phyloP scores from a whole-genome alignment of 2,888 invertebrate species.

The Tetranychus piercei region DNA sequence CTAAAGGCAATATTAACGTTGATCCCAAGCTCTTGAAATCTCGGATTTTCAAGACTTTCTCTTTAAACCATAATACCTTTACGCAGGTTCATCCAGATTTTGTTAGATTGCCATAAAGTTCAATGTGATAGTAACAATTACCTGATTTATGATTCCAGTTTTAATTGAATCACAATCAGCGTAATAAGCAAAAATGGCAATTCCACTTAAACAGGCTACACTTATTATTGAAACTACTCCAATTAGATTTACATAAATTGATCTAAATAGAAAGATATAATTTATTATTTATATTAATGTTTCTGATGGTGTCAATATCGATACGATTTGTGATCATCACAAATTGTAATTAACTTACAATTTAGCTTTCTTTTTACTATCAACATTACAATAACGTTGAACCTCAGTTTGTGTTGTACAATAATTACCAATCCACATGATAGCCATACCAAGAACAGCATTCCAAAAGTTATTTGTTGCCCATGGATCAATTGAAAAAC shows the following conservation, averaged over 20 bases:
- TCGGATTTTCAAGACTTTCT: too few relatives aligned
- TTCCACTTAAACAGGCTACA: conserved; percentile 22
- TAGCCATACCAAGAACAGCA: conserved; percentile 36
- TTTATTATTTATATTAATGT: conserved; percentile 16
- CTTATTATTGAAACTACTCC: conserved; percentile 20
- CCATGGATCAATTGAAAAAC: conserved; percentile 20
- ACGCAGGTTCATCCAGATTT: too few relatives aligned
- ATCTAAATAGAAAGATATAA: conserved; percentile 13
- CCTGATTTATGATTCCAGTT: conserved; percentile 20
- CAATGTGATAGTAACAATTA: background rate
- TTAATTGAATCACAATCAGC: conserved; percentile 23
- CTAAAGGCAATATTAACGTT: too few relatives aligned
- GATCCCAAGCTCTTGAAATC: too few relatives aligned
- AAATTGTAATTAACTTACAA: conserved; percentile 18
- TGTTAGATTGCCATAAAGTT: too few relatives aligned
- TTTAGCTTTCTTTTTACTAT: conserved; percentile 46
- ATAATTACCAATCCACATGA: conserved; percentile 70
- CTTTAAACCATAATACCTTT: too few relatives aligned
- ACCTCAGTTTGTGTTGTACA: conserved; percentile 77
- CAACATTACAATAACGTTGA: conserved; percentile 65
- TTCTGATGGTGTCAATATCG: background rate
- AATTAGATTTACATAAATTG: conserved; percentile 22
- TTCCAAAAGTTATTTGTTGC: conserved; percentile 23
- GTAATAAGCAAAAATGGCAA: conserved; percentile 23
- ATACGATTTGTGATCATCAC: background rate